A percentile compares a stretch with the other conserved stretches of the same genome.
Evolutionary conservation across 2,113 vertebrate species (phyloP).

Genomic region (Nematolebias whitei): DNA sequence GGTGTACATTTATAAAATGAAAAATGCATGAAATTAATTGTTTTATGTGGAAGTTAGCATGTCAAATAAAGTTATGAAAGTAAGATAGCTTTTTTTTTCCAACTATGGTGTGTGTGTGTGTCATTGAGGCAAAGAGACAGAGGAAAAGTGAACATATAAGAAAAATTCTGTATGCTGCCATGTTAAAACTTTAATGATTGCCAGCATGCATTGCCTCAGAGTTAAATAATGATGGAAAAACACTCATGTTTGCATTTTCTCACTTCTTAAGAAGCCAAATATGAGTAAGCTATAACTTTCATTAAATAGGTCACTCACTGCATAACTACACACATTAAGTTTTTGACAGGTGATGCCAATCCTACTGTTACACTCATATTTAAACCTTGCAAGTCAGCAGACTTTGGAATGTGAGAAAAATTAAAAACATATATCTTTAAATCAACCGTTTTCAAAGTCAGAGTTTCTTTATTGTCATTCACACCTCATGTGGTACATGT

Average conservation of each 20-base stretch:
- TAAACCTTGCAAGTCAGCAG: conserved; percentile 22
- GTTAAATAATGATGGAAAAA: conserved; percentile 35
- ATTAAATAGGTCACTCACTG: conserved; percentile 53
- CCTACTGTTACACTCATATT: conserved; percentile 35
- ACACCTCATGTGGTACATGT: too few relatives aligned
- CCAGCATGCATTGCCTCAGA: conserved; percentile 9
- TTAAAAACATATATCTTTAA: conserved; percentile 2
- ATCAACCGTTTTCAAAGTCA: too few relatives aligned
- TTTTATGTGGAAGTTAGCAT: too few relatives aligned
- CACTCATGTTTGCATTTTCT: neutral
- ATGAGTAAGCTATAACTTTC: conserved; percentile 44
- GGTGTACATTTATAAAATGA: too few relatives aligned
- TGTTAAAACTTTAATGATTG: conserved; percentile 38
- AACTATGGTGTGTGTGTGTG: too few relatives aligned
- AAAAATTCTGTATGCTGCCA: conserved; percentile 28
- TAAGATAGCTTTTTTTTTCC: too few relatives aligned
- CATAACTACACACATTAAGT: conserved; percentile 45
- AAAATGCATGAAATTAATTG: too few relatives aligned
- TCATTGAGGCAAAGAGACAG: neutral
- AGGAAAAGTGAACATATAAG: neutral
- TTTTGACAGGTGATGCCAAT: conserved; percentile 43
- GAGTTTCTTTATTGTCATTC: too few relatives aligned
- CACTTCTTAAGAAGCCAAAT: conserved; percentile 23
- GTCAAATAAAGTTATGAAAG: too few relatives aligned
- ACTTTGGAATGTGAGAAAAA: neutral